Percentiles rank a stretch among this genome's conserved stretches.
These are phyloP conservation scores for Clepsis dumicolana DNA, from an alignment of 2,888 invertebrate genomes.

Conservation along the genomic window DNA sequence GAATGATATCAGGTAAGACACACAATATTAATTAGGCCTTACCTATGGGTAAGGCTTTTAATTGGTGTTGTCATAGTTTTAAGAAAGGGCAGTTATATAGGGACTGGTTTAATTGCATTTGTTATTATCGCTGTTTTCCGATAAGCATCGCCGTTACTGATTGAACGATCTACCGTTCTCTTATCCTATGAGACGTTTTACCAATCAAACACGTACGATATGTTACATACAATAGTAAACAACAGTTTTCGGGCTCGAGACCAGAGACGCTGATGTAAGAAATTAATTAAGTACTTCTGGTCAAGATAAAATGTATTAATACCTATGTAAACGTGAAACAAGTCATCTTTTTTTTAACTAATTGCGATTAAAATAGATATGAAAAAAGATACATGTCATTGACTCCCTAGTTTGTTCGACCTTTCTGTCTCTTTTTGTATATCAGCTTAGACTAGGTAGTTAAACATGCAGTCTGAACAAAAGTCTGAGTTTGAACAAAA, in stretches of 20 bases:
- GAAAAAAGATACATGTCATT: no score
- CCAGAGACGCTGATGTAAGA: neutral
- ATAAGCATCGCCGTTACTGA: conserved; percentile 26
- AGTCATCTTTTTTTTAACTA: no score
- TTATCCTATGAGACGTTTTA: neutral
- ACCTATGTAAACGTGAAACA: no score
- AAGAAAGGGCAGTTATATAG: conserved; percentile 2
- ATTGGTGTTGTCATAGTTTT: no score
- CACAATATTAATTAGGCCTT: neutral
- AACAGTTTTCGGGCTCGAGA: neutral
- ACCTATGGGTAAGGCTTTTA: no score
- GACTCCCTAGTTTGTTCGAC: no score
- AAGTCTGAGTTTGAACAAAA: no score
- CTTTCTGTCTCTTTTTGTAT: no score
- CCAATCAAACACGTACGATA: neutral
- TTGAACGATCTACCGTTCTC: neutral
- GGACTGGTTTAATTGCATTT: neutral
- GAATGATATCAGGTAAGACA: conserved; percentile 89
- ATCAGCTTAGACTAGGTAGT: no score
- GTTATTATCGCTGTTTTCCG: conserved; percentile 1
- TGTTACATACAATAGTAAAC: neutral
- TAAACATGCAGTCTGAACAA: no score
- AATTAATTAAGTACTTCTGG: neutral
- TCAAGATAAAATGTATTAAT: neutral
- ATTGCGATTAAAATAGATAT: no score